Conservation (phyloP, 2,797 vertebrate species). For the Epinephelus awoara region DNA sequence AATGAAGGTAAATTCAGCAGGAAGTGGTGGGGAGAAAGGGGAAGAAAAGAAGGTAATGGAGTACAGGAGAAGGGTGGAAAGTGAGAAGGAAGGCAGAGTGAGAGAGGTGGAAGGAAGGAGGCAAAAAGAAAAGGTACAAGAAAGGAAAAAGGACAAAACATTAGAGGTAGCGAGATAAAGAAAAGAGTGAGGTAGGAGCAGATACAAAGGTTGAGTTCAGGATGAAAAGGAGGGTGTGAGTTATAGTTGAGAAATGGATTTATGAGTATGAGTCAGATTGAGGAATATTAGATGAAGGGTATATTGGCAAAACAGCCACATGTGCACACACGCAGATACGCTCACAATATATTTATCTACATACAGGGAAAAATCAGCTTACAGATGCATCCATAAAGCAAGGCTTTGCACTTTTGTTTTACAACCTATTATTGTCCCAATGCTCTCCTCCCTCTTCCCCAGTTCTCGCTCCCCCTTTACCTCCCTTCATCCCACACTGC, state of each 20-base stretch:
- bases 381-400: conserved; percentile 19
- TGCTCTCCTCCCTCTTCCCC: not conserved
- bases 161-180: not conserved
- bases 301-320: conserved; percentile 26
- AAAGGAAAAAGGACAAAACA: not conserved
- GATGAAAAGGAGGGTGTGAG: conserved; percentile 29
- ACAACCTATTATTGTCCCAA: conserved; percentile 19
- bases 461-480: conserved; percentile 18
- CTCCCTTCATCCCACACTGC: conserved; percentile 12
- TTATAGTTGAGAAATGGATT: conserved; percentile 53
- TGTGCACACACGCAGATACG: conserved; percentile 9
- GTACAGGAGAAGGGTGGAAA: not conserved
- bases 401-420: conserved; percentile 25
- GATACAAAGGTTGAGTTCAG: conserved; percentile 15
- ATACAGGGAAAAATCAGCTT: conserved; percentile 10
- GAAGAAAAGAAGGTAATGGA: not conserved
- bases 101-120: not conserved
- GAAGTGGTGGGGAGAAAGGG: not conserved
- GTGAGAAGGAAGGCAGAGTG: not conserved
- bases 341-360: conserved; percentile 5
- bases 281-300: conserved; percentile 30
- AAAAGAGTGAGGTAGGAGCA: not conserved
- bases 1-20: not conserved
- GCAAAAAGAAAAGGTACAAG: not conserved
- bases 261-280: conserved; percentile 53